Percentiles rank a stretch among this genome's conserved stretches.
phyloP scores from a whole-genome alignment of 2,113 vertebrate genomes.

The Mirounga angustirostris region DNA sequence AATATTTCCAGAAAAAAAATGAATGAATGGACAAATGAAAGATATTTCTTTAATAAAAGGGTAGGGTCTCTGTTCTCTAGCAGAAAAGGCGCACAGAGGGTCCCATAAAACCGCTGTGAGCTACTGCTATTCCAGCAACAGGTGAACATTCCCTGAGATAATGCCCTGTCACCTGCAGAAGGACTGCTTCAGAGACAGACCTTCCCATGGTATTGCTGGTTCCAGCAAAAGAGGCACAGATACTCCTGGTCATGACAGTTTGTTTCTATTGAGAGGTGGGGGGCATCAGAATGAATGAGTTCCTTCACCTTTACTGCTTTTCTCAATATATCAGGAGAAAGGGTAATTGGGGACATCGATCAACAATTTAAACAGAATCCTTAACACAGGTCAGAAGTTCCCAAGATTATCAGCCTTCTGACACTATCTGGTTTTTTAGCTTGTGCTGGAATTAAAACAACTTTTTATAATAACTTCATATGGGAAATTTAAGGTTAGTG shows the following conservation, averaged over 20 bases:
- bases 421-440: background rate
- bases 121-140: background rate
- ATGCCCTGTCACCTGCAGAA: background rate
- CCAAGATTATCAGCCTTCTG: constrained; percentile 5
- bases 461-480: background rate
- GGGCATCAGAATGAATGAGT: background rate
- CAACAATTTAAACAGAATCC: constrained; percentile 27
- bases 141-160: background rate
- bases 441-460: background rate
- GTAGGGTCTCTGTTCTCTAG: background rate
- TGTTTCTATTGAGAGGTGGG: background rate
- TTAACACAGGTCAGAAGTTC: background rate
- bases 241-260: background rate
- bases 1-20: constrained; percentile 27
- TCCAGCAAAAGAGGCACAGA: background rate
- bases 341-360: background rate
- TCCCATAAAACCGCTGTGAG: background rate
- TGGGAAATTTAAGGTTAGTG: background rate
- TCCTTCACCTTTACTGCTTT: background rate
- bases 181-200: background rate
- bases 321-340: background rate
- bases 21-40: background rate
- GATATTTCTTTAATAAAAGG: background rate
- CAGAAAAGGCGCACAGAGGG: background rate
- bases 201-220: background rate